phyloP scores from a whole-genome alignment of 2,888 invertebrate genomes.

The Scrobipalpa atriplicella region DNA sequence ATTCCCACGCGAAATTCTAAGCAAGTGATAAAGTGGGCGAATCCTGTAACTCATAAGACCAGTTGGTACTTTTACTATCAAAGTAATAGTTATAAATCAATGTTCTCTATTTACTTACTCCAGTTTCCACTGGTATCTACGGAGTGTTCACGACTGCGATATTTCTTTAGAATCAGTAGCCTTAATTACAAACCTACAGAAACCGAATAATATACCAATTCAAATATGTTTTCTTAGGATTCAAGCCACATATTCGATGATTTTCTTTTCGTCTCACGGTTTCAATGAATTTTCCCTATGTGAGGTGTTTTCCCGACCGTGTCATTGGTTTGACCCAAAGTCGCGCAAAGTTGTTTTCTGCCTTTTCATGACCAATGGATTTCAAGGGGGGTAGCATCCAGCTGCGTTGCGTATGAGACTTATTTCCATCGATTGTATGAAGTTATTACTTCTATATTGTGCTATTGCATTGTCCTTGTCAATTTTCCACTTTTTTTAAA shows the following conservation, averaged over 20 bases:
- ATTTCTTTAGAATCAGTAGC: constrained; percentile 1
- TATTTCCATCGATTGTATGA: too few species aligned
- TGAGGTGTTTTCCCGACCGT: too few species aligned
- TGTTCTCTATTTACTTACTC: constrained; percentile 11
- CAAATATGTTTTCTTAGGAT: background rate
- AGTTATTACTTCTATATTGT: too few species aligned
- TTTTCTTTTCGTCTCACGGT: too few species aligned
- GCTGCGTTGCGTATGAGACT: too few species aligned
- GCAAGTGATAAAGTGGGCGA: background rate
- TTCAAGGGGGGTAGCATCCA: too few species aligned
- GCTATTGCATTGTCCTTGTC: too few species aligned
- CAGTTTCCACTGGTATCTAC: background rate
- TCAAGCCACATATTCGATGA: background rate
- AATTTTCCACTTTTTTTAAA: too few species aligned
- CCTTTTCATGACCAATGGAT: too few species aligned
- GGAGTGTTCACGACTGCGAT: constrained; percentile 5
- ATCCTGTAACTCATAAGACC: background rate
- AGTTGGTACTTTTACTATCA: constrained; percentile 5
- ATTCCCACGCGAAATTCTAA: background rate
- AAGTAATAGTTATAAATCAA: constrained; percentile 10
- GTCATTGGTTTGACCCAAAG: too few species aligned
- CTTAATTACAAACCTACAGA: background rate
- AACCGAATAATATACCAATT: background rate
- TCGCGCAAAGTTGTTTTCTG: too few species aligned
- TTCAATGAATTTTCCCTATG: too few species aligned